These are phyloP conservation scores for Chiroxiphia lanceolata DNA, from an alignment of 2,797 vertebrate species.

Conservation along the genomic window DNA sequence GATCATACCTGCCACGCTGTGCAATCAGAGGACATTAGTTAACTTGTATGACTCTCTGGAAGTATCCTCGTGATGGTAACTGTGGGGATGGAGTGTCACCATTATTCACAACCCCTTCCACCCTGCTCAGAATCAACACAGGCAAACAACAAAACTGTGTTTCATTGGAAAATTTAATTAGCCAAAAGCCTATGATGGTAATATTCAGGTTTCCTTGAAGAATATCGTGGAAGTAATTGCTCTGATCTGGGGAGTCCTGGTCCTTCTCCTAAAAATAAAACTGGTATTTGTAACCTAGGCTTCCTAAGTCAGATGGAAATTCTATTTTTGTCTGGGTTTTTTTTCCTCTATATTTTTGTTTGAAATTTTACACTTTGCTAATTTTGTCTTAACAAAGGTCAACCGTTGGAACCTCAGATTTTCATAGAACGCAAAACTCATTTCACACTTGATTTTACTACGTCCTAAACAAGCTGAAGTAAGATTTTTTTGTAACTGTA, in stretches of 20 bases:
- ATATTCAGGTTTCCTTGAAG: neutral
- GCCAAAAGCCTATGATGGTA: neutral
- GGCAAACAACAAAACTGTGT: neutral
- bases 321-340: neutral
- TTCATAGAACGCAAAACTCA: neutral
- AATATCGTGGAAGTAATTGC: neutral
- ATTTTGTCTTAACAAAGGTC: neutral
- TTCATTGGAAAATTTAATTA: neutral
- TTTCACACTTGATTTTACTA: constrained; percentile 11
- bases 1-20: neutral
- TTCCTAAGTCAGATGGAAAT: neutral
- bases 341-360: neutral
- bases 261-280: neutral
- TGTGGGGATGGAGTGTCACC: neutral
- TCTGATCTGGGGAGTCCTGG: neutral
- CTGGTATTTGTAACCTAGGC: neutral
- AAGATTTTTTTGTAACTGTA: neutral
- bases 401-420: neutral
- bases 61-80: neutral
- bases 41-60: neutral
- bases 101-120: neutral
- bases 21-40: neutral
- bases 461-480: neutral
- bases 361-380: neutral
- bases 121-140: neutral